These are phyloP conservation scores for Hybognathus amarus DNA, from an alignment of 2,797 vertebrate genomes.

Conservation along the genomic window DNA sequence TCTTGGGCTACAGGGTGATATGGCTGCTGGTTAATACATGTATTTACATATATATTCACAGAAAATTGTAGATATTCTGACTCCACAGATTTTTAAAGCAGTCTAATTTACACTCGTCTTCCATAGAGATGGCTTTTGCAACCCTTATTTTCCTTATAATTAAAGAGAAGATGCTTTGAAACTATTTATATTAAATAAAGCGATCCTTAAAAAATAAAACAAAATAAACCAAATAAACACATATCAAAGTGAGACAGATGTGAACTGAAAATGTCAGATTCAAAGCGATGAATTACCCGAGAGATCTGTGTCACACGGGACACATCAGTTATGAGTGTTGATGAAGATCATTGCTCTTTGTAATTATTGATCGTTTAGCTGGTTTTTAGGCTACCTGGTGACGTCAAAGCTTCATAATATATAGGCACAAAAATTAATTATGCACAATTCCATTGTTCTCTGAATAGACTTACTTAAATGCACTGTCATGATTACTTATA, in stretches of 20 bases:
- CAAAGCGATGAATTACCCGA: neutral
- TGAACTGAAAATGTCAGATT: constrained; percentile 11
- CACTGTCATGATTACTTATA: neutral
- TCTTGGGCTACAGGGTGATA: too few species aligned
- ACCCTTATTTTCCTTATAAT: neutral
- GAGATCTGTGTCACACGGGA: neutral
- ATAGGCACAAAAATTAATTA: neutral
- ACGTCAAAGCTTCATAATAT: neutral
- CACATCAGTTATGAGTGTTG: neutral
- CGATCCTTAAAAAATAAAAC: too few species aligned
- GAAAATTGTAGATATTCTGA: neutral
- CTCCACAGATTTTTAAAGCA: neutral
- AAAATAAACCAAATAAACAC: too few species aligned
- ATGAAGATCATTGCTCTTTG: neutral
- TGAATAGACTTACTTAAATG: neutral
- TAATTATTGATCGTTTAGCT: neutral
- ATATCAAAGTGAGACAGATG: neutral
- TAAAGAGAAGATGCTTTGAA: neutral
- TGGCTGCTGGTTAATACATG: too few species aligned
- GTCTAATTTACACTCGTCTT: neutral
- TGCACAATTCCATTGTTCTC: neutral
- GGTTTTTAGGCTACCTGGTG: neutral
- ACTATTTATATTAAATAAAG: too few species aligned
- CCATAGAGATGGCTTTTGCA: neutral
- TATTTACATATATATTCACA: neutral